Conservation (phyloP, 2,888 invertebrate species). For the Plusia festucae region DNA sequence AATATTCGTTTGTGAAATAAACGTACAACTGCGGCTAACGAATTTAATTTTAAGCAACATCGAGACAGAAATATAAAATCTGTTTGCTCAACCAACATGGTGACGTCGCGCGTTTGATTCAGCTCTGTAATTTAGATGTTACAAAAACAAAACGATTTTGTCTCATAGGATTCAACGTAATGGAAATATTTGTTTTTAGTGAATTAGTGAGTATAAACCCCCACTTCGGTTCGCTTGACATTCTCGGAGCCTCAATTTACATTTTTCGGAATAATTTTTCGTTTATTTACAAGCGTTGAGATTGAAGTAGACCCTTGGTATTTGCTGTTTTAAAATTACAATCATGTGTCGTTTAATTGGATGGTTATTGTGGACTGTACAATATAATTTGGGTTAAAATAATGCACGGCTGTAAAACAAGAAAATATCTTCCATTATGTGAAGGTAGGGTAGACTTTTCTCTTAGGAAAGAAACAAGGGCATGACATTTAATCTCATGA, state of each 20-base stretch:
- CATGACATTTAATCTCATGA: too few relatives aligned
- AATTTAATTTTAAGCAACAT: slow-evolving; percentile 33
- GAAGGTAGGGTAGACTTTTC: too few relatives aligned
- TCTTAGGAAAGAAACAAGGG: too few relatives aligned
- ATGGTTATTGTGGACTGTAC: not conserved
- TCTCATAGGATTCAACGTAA: not conserved
- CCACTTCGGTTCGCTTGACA: not conserved
- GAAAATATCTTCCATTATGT: not conserved
- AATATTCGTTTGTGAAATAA: slow-evolving; percentile 48
- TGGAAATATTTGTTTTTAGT: slow-evolving; percentile 11
- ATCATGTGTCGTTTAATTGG: slow-evolving; percentile 6
- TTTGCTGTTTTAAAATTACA: slow-evolving; percentile 3
- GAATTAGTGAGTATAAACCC: not conserved
- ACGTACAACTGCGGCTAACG: slow-evolving; percentile 29
- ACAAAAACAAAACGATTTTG: slow-evolving; percentile 5
- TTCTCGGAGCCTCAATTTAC: not conserved
- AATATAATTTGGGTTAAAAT: slow-evolving; percentile 2
- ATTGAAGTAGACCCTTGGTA: slow-evolving; percentile 18
- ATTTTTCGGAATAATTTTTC: not conserved
- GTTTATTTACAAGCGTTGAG: slow-evolving; percentile 15
- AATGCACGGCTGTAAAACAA: not conserved
- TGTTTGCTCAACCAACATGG: slow-evolving; percentile 8
- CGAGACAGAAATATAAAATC: slow-evolving; percentile 19
- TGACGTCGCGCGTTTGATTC: slow-evolving; percentile 5
- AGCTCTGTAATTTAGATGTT: not conserved